Evolutionary conservation across 2,113 vertebrate genomes (phyloP), one percentile per base, ranked within the genome.

Genomic region (Microcebus jonahi): DNA sequence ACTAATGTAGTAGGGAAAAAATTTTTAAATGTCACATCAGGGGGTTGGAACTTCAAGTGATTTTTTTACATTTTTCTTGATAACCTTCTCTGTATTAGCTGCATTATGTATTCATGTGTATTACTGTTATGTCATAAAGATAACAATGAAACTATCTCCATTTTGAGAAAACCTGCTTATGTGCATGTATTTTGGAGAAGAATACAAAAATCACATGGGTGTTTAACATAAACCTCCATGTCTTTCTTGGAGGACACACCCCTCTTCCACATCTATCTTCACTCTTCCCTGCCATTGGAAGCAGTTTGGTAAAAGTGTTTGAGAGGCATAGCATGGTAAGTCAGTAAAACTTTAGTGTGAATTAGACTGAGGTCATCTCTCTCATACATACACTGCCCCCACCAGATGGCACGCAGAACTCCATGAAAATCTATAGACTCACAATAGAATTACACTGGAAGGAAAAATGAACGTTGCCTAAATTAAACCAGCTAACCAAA

Each of bases 281-380:
- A 45, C 80, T 59, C 39, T 65, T 8, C 20, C 25, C 36, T 55
- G 21, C 23, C 6, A 9, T 57, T 80, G 67, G 76, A 94, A 36
- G 20, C 6, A 88, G 42, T 73, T 68, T 61, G 77, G 59, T 48
- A 75, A 68, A 88, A 70, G 29, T n/a, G 7, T 50, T 87, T 63
- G 39, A 53, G 68, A 68, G 39, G 57, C 7, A 55, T 53, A 80
- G 21, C 18, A 31, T 61, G 68, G 45, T 34, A 90, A 95, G 53
- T 81, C 90, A 96, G 57, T 50, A 91, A 85, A 34, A 92, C 45
- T 65, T 81, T 31, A 90, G 79, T 73, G 11, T 90, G 50, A 94
- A 82, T 92, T 93, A 76, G 34, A 76, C 12, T 88, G 81, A 73
- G 5, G 86, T 83, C 21, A 9, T 53, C 17, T 73, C n/a, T 29